Conservation (phyloP, 2,888 invertebrate species). For the Uloborus plumipes region DNA sequence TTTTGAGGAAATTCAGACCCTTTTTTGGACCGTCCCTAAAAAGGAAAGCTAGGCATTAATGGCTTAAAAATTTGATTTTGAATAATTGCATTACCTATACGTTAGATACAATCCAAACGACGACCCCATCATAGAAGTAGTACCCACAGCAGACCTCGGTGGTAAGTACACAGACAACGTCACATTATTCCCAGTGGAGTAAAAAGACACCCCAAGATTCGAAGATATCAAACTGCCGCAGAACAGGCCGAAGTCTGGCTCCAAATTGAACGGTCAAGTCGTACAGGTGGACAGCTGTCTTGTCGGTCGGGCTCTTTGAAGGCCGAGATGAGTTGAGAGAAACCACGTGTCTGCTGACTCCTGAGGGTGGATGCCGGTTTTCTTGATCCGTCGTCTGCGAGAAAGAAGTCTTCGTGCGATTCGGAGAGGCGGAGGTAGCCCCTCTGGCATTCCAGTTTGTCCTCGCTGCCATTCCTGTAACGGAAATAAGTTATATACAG, state of each 20-base stretch:
- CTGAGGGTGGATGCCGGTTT: constrained; percentile 28
- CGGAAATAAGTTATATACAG: too few species aligned
- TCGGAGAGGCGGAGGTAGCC: constrained; percentile 52
- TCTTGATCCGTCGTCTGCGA: constrained; percentile 40
- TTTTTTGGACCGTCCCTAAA: too few species aligned
- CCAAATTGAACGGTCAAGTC: constrained; percentile 42
- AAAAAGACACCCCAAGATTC: constrained; percentile 50
- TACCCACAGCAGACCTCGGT: constrained; percentile 80
- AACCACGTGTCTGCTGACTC: constrained; percentile 63
- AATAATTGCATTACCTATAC: constrained; percentile 31
- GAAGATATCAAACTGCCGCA: constrained; percentile 55
- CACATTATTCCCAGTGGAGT: constrained; percentile 80
- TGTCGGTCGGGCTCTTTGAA: constrained; percentile 50
- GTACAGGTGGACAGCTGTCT: constrained; percentile 50
- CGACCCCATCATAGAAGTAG: constrained; percentile 25
- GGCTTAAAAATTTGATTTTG: too few species aligned
- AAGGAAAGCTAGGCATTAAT: too few species aligned
- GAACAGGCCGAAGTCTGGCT: constrained; percentile 58
- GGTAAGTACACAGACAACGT: constrained; percentile 78
- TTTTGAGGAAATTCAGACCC: too few species aligned
- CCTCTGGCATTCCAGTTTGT: constrained; percentile 30
- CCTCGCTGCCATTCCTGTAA: constrained; percentile 44
- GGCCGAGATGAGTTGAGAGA: constrained; percentile 64
- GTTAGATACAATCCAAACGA: constrained; percentile 79
- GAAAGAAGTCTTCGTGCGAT: constrained; percentile 45